Base-by-base conservation (phyloP, 1,140 invertebrate species). In the Oryzaephilus surinamensis region DNA sequence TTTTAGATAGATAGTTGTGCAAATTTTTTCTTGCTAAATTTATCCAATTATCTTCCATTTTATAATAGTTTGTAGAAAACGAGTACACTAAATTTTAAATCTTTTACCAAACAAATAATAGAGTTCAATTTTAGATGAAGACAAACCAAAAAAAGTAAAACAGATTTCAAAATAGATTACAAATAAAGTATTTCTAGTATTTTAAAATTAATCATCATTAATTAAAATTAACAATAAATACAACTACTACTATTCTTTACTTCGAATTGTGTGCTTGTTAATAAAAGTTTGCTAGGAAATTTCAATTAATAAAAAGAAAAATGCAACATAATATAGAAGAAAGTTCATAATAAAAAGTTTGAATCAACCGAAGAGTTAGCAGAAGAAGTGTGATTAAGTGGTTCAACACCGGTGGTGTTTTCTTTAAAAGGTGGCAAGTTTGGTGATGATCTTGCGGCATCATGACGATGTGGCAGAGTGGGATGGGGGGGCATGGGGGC, bases 401-500 rank as follows among this genome's bases (percentile, higher is more conserved):
- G 14, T 31, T 26, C 11, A 8, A 15, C 12, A 21, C 26, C 16
- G 31, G 16, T 20, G 32, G 14, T 45, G 36, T 40, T 26, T 29
- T 12, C 30, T 40, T 37, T 32, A 14, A 28, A 16, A 32, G n/a
- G 29, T 24, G 35, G 34, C 30, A 26, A 32, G 24, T 29, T 28
- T 36, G 47, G 54, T 61, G 46, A 58, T 61, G 57, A 50, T 27
- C 53, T n/a, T n/a, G n/a, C n/a, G n/a, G n/a, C n/a, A 54, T 31
- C 51, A 71, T 73, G 69, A 72, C 73, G 63, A 82, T 83, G 79
- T 81, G 79, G 79, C 78, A 81, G 64, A 79, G 78, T 63, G 61
- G 61, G 52, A 79, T 79, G 62, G 79, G 79, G 73, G 77, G 79
- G 55, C 72, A 76, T 66, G 77, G 79, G 55, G 73, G 67, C 50